Conservation (phyloP, 1,140 invertebrate species). For the Papilio xuthus region DNA sequence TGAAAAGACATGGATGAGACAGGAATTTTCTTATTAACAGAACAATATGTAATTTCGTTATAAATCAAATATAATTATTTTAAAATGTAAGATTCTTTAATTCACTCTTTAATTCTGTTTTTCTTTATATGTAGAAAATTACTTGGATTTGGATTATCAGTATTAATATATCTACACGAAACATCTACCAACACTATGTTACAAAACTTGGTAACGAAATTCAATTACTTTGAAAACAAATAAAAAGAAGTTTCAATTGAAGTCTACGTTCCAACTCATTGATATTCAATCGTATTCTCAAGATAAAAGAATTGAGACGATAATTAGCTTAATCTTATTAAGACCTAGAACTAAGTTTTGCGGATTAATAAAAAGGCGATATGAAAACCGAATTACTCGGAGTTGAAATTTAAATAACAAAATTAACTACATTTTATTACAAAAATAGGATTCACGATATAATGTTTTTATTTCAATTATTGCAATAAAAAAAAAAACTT, state of each 20-base stretch:
- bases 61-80: no score
- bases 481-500: no score
- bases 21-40: no score
- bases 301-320: constrained; percentile 17
- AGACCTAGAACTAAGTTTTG: neutral
- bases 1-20: no score
- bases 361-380: neutral
- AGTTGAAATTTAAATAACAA: neutral
- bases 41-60: no score
- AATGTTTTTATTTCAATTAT: no score
- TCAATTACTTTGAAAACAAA: constrained; percentile 9
- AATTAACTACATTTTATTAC: neutral
- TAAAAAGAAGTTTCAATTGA: constrained; percentile 20
- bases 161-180: no score
- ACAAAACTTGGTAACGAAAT: neutral
- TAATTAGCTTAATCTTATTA: constrained; percentile 20
- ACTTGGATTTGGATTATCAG: no score
- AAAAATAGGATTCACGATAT: neutral
- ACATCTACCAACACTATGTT: neutral
- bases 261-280: constrained; percentile 7
- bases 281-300: constrained; percentile 18
- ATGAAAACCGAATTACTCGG: neutral
- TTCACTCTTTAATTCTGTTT: no score
- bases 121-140: no score
- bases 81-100: no score